phyloP scores from a whole-genome alignment of 2,113 vertebrate genomes.

The Xyrauchen texanus region DNA sequence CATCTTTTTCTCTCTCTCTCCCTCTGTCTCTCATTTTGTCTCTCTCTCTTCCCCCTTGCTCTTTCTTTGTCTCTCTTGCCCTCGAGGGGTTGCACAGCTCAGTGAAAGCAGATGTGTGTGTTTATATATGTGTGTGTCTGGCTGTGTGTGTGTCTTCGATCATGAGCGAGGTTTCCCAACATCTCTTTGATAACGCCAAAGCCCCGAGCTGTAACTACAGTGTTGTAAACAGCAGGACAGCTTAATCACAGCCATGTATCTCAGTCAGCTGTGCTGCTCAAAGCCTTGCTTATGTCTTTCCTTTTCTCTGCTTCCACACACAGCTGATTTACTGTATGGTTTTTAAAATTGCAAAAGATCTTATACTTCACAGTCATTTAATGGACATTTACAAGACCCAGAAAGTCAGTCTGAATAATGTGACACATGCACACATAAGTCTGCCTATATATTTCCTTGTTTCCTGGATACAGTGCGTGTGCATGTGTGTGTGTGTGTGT shows the following conservation, averaged over 20 bases:
- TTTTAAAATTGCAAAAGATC: slow-evolving; percentile 15
- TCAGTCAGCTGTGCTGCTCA: neutral
- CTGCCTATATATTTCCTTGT: neutral
- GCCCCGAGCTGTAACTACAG: too few relatives aligned
- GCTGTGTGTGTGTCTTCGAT: slow-evolving; percentile 32
- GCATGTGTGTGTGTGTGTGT: too few relatives aligned
- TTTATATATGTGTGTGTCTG: slow-evolving; percentile 26
- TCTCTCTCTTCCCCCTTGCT: too few relatives aligned
- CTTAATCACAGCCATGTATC: too few relatives aligned
- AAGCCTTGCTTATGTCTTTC: neutral
- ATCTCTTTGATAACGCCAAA: slow-evolving; percentile 6
- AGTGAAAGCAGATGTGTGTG: slow-evolving; percentile 16
- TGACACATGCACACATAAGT: neutral
- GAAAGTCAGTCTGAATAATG: slow-evolving; percentile 4
- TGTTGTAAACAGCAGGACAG: too few relatives aligned
- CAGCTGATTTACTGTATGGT: too few relatives aligned
- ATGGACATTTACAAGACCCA: too few relatives aligned
- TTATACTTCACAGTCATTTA: neutral
- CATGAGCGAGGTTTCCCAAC: slow-evolving; percentile 41
- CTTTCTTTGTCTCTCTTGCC: slow-evolving; percentile 22
- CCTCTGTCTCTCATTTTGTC: neutral
- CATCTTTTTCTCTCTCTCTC: slow-evolving; percentile 40
- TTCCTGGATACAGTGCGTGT: too few relatives aligned
- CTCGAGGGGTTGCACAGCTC: slow-evolving; percentile 47
- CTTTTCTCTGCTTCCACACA: too few relatives aligned